These are phyloP conservation scores for Perognathus longimembris DNA, from an alignment of 2,113 vertebrate species.

Conservation along the genomic window DNA sequence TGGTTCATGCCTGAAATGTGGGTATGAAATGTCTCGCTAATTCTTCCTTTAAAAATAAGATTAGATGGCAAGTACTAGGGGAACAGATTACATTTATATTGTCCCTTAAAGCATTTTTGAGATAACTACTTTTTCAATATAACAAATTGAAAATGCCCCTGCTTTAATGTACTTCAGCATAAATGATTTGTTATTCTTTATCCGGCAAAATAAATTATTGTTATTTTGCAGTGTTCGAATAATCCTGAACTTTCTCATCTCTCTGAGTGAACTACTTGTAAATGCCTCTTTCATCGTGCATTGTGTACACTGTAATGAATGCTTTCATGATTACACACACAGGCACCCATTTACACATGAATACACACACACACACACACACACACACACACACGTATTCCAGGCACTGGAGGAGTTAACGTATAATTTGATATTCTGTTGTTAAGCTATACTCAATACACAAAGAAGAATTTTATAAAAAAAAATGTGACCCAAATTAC, in stretches of 20 bases:
- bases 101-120: constrained; percentile 16
- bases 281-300: not conserved
- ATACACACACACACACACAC: no score
- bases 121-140: constrained; percentile 25
- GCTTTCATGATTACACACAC: not conserved
- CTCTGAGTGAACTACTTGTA: constrained; percentile 22
- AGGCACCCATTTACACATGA: not conserved
- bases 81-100: not conserved
- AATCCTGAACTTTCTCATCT: constrained; percentile 53
- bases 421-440: constrained; percentile 22
- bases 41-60: constrained; percentile 42
- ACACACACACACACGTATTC: not conserved
- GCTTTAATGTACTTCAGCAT: constrained; percentile 23
- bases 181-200: constrained; percentile 2
- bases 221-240: constrained; percentile 34
- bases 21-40: not conserved
- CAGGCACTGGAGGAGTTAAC: constrained; percentile 73
- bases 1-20: not conserved
- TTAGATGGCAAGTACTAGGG: not conserved
- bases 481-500: constrained; percentile 52
- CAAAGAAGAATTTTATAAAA: constrained; percentile 34
- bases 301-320: not conserved
- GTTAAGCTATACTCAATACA: constrained; percentile 46
- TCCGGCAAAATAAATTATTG: constrained; percentile 37
- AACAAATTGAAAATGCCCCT: constrained; percentile 39